These are phyloP conservation scores for Phaenicophaeus curvirostris DNA, from an alignment of 2,797 vertebrate genomes.

Conservation along the genomic window DNA sequence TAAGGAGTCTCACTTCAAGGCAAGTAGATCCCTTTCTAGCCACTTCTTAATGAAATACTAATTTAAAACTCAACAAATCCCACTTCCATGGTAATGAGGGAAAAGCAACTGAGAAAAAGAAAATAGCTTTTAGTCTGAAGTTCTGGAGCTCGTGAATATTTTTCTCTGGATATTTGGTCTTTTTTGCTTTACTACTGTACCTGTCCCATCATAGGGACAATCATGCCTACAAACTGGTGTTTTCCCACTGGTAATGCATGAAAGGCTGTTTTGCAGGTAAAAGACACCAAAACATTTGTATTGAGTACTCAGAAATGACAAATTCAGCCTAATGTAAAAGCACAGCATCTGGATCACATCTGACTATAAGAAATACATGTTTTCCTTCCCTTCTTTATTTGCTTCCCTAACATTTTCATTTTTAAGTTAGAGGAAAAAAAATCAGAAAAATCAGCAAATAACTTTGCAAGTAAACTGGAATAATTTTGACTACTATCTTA, in stretches of 20 bases:
- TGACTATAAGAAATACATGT: not conserved
- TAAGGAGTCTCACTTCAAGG: not conserved
- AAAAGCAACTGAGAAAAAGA: not conserved
- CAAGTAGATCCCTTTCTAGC: not conserved
- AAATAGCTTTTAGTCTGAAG: not conserved
- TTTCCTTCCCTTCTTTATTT: not conserved
- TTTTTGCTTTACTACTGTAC: not conserved
- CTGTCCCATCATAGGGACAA: not conserved
- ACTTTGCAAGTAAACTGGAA: not conserved
- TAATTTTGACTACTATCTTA: not conserved
- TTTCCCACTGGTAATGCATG: not conserved
- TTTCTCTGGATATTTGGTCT: not conserved
- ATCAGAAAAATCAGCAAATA: not conserved
- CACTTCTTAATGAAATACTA: not conserved
- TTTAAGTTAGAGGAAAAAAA: not conserved
- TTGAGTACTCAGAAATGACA: not conserved
- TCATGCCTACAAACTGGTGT: not conserved
- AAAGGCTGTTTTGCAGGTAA: not conserved
- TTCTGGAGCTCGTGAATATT: not conserved
- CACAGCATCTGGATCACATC: not conserved
- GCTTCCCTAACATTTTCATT: not conserved
- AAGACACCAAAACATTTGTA: not conserved
- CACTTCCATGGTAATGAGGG: not conserved
- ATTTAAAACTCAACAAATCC: not conserved
- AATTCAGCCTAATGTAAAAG: not conserved